phyloP scores from a whole-genome alignment of 1,140 invertebrate species.

The Pissodes strobi region DNA sequence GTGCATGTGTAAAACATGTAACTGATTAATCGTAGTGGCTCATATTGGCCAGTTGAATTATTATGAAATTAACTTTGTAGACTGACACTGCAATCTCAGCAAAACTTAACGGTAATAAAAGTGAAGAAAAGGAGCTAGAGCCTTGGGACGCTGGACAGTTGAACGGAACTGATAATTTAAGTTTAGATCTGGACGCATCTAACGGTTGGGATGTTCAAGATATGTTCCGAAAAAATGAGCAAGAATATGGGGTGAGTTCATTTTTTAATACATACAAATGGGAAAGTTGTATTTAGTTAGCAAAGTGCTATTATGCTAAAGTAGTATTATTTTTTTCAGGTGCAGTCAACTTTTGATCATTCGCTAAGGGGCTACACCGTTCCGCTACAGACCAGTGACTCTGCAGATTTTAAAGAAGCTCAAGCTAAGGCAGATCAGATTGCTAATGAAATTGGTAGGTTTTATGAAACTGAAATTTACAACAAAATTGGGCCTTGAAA shows the following conservation, averaged over 20 bases:
- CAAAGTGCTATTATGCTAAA: neutral
- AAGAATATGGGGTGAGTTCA: conserved; percentile 79
- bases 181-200: conserved; percentile 69
- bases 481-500: too few relatives aligned
- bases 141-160: conserved; percentile 77
- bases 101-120: conserved; percentile 63
- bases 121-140: conserved; percentile 80
- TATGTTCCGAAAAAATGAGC: conserved; percentile 93
- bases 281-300: conserved; percentile 10
- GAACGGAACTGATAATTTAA: conserved; percentile 63
- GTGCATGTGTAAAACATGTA: too few relatives aligned
- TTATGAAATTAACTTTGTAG: conserved; percentile 27
- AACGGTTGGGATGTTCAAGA: conserved; percentile 95
- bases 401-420: conserved; percentile 79
- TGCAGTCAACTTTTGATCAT: conserved; percentile 69
- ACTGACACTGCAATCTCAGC: conserved; percentile 74
- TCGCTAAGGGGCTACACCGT: conserved; percentile 90
- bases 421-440: conserved; percentile 85
- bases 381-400: conserved; percentile 79
- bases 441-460: conserved; percentile 75
- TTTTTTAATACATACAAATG: conserved; percentile 62
- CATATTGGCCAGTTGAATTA: too few relatives aligned
- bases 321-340: neutral
- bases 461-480: too few relatives aligned
- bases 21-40: too few relatives aligned